These are phyloP conservation scores for Eucidaris tribuloides DNA, from an alignment of 35 echinoderm and acorn worm genomes.

Conservation along the genomic window DNA sequence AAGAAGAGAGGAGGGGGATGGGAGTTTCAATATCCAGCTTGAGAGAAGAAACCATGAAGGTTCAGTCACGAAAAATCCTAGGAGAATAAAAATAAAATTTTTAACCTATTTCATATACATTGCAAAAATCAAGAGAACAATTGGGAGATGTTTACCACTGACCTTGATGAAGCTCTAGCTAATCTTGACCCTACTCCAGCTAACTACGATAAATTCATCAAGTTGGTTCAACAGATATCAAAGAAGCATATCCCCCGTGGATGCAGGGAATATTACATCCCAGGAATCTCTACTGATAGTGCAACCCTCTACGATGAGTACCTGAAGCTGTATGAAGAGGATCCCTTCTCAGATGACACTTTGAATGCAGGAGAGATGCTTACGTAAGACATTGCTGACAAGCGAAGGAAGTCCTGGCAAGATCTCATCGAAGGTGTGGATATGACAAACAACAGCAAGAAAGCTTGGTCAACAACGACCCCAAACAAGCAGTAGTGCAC, in stretches of 20 bases:
- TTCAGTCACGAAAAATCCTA: too few species aligned
- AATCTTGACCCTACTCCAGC: too few species aligned
- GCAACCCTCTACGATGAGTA: not conserved
- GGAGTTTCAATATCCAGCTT: too few species aligned
- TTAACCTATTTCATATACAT: too few species aligned
- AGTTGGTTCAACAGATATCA: not conserved
- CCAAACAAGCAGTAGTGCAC: not conserved
- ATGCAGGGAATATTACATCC: constrained; percentile 7
- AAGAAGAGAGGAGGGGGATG: too few species aligned
- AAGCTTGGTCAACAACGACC: not conserved
- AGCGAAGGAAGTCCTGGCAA: not conserved
- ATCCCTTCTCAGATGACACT: not conserved
- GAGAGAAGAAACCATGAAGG: too few species aligned
- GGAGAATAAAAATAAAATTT: too few species aligned
- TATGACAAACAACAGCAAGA: not conserved
- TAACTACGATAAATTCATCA: too few species aligned
- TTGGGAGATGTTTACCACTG: too few species aligned
- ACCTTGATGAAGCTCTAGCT: too few species aligned
- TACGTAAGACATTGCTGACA: not conserved
- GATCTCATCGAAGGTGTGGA: not conserved
- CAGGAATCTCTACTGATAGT: not conserved
- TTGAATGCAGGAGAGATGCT: not conserved
- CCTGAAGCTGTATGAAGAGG: not conserved
- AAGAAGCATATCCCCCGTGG: not conserved
- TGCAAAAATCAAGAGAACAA: too few species aligned